A percentile compares a stretch with the other conserved stretches of the same genome.
These are phyloP conservation scores for Cinara cedri DNA, from an alignment of 2,888 invertebrate species.

Conservation along the genomic window DNA sequence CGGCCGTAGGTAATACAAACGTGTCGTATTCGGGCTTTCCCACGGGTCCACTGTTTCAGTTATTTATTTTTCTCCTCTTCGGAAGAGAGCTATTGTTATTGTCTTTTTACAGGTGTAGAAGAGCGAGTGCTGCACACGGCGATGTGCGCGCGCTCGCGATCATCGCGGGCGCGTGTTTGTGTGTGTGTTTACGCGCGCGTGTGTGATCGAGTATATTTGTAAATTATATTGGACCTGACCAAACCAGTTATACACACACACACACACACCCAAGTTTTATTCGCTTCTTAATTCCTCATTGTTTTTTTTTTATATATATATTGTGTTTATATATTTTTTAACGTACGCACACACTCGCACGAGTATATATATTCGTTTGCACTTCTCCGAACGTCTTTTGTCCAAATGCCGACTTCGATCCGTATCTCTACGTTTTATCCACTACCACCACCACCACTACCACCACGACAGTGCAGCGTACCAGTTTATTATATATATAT, in stretches of 20 bases:
- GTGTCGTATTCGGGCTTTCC: constrained; percentile 57
- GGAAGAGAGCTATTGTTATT: constrained; percentile 47
- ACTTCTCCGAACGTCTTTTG: constrained; percentile 56
- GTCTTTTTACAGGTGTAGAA: constrained; percentile 50
- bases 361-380: constrained; percentile 47
- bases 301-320: constrained; percentile 46
- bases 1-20: constrained; percentile 32
- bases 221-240: constrained; percentile 56
- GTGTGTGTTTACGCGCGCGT: constrained; percentile 5
- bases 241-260: constrained; percentile 49
- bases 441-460: neutral
- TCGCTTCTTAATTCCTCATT: constrained; percentile 57
- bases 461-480: too few relatives aligned
- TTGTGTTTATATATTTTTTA: constrained; percentile 20
- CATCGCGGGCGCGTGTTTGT: neutral
- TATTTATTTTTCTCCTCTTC: constrained; percentile 53
- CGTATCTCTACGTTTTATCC: constrained; percentile 43
- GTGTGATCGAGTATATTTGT: constrained; percentile 55
- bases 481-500: constrained; percentile 1
- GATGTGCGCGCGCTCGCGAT: neutral
- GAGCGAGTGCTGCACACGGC: neutral
- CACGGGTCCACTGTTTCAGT: constrained; percentile 56
- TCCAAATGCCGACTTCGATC: constrained; percentile 56
- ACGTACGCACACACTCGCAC: constrained; percentile 10
- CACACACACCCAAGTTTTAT: constrained; percentile 41